These are phyloP conservation scores for Nesogale talazaci DNA, from an alignment of 2,113 vertebrate species.

Conservation along the genomic window DNA sequence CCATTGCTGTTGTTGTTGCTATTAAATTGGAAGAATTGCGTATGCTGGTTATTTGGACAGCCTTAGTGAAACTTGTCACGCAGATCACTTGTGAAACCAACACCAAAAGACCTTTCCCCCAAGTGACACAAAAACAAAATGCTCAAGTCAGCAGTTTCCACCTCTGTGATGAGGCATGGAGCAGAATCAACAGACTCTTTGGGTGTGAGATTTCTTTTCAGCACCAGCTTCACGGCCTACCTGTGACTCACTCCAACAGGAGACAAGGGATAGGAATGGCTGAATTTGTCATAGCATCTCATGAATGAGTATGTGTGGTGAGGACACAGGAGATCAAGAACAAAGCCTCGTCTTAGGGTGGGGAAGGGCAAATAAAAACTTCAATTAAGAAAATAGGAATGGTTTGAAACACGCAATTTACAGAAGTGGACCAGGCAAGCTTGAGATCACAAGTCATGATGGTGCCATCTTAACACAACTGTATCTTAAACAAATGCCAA, in stretches of 20 bases:
- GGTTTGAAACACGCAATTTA: not conserved
- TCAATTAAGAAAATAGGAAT: not conserved
- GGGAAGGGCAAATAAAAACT: slow-evolving; percentile 56
- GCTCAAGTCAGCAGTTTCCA: slow-evolving; percentile 57
- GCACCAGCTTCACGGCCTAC: not conserved
- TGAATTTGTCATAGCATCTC: slow-evolving; percentile 38
- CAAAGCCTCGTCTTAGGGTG: slow-evolving; percentile 48
- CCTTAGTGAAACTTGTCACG: slow-evolving; percentile 41
- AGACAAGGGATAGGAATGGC: slow-evolving; percentile 16
- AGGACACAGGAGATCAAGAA: not conserved
- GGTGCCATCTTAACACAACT: not conserved
- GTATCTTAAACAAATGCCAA: not conserved
- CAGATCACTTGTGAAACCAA: slow-evolving; percentile 59
- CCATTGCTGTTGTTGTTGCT: not conserved
- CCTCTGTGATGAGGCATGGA: not conserved
- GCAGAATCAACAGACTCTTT: not conserved
- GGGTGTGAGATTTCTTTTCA: slow-evolving; percentile 41
- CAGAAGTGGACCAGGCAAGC: not conserved
- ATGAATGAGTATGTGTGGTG: not conserved
- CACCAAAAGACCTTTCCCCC: not conserved
- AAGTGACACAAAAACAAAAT: slow-evolving; percentile 42
- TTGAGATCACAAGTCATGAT: not conserved
- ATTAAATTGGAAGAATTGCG: slow-evolving; percentile 11
- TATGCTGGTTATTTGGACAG: not conserved
- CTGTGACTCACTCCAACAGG: slow-evolving; percentile 62